These are phyloP conservation scores for Papilio polyxenes DNA, from an alignment of 1,140 invertebrate genomes.

Conservation along the genomic window DNA sequence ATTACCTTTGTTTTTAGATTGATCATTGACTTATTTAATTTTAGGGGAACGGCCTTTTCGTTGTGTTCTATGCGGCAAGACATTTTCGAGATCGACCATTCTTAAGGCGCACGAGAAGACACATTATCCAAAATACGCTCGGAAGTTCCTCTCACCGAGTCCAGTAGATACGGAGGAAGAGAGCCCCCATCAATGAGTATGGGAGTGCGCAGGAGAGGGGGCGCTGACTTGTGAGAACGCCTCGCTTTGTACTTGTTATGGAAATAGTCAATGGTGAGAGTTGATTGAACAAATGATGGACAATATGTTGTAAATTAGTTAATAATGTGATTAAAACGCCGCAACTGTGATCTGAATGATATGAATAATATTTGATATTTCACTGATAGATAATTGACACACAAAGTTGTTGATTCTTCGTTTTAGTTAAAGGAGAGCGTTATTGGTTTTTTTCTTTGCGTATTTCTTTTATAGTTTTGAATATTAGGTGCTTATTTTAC, in stretches of 20 bases:
- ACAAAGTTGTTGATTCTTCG: constrained; percentile 66
- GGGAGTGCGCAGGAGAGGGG: constrained; percentile 55
- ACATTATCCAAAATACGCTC: constrained; percentile 93
- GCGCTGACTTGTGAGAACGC: constrained; percentile 59
- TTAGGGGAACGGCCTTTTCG: constrained; percentile 91
- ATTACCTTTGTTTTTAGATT: not conserved
- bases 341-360: constrained; percentile 82
- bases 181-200: constrained; percentile 85
- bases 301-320: constrained; percentile 78
- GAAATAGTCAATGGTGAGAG: constrained; percentile 69
- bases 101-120: constrained; percentile 95
- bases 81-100: constrained; percentile 93
- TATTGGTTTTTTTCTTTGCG: constrained; percentile 60
- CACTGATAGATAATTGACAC: constrained; percentile 78
- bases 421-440: constrained; percentile 56
- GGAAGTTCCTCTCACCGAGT: constrained; percentile 91
- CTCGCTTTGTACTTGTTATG: constrained; percentile 58
- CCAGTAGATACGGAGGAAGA: constrained; percentile 90
- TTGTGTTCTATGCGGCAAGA: constrained; percentile 93
- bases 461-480: constrained; percentile 59
- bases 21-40: constrained; percentile 44
- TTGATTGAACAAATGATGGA: constrained; percentile 72
- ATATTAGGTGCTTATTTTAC: constrained; percentile 74
- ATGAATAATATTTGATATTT: constrained; percentile 82
- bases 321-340: constrained; percentile 81